These are phyloP conservation scores for Mesoclemmys tuberculata DNA, from an alignment of 2,113 vertebrate species.

Conservation along the genomic window DNA sequence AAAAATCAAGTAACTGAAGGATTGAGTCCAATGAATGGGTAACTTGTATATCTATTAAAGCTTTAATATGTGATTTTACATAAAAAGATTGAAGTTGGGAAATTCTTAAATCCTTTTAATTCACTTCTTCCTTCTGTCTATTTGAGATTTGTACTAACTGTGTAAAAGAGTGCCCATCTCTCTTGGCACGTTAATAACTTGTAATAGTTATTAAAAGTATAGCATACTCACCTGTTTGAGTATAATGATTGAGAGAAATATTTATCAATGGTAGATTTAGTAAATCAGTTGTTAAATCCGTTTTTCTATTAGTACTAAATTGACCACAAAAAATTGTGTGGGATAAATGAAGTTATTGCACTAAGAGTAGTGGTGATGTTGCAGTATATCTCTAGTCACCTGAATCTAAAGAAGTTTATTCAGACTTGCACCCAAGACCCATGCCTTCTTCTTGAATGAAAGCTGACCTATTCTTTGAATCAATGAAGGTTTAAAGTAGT, in stretches of 20 bases:
- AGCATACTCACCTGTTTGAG: not conserved
- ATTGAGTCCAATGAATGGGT: not conserved
- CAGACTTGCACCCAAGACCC: not conserved
- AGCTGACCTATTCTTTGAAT: not conserved
- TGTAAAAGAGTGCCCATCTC: rapidly evolving
- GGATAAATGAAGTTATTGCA: not conserved
- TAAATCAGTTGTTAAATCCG: not conserved
- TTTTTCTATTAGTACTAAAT: no score
- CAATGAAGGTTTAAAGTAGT: not conserved
- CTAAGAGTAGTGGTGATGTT: not conserved
- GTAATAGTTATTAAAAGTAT: not conserved
- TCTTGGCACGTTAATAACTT: no score
- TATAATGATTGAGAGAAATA: not conserved
- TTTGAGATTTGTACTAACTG: not conserved
- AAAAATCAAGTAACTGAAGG: not conserved
- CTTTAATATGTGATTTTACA: not conserved
- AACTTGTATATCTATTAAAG: not conserved
- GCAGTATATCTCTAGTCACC: not conserved
- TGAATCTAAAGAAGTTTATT: not conserved
- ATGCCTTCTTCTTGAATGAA: not conserved
- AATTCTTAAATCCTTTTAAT: not conserved
- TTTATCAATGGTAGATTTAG: not conserved
- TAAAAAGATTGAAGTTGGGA: not conserved
- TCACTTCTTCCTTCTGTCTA: not conserved
- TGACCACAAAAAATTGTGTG: no score